Percentiles rank a stretch among this genome's conserved stretches.
Conservation (phyloP, 2,888 invertebrate genomes). For the Amphipyra tragopoginis region DNA sequence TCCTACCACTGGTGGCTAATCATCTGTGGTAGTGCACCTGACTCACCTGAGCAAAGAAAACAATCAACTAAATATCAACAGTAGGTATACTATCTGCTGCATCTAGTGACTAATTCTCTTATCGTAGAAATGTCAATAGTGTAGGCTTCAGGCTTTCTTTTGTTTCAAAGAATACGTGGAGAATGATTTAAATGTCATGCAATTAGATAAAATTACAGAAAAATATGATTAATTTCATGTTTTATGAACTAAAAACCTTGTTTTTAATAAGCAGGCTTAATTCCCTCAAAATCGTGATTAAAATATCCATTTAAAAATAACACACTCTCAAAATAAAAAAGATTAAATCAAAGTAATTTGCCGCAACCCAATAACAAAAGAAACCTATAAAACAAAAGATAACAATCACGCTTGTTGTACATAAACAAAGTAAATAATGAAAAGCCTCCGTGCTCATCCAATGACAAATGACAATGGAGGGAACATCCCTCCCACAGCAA, state of each 20-base stretch:
- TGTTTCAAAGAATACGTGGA: constrained; percentile 16
- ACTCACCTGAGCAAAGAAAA: constrained; percentile 38
- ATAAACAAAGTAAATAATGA: constrained; percentile 83
- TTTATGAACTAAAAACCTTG: too few species aligned
- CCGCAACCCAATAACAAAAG: constrained; percentile 10
- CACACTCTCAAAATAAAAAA: too few species aligned
- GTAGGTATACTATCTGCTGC: constrained; percentile 17
- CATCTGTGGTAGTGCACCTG: constrained; percentile 44
- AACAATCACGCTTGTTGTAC: constrained; percentile 57
- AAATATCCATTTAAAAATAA: too few species aligned
- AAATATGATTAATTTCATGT: too few species aligned
- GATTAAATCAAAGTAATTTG: background rate
- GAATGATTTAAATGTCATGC: background rate
- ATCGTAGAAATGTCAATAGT: constrained; percentile 42
- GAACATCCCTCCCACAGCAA: constrained; percentile 81
- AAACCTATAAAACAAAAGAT: constrained; percentile 32
- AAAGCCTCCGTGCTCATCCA: constrained; percentile 86
- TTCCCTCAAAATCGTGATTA: too few species aligned
- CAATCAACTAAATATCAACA: constrained; percentile 48
- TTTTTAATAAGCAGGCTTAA: too few species aligned
- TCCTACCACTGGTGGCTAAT: constrained; percentile 7
- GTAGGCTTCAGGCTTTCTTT: constrained; percentile 19
- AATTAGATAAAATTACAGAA: too few species aligned
- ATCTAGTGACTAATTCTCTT: constrained; percentile 44
- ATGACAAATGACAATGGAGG: constrained; percentile 87